Conservation (phyloP, 2,797 vertebrate species). For the Epinephelus awoara region DNA sequence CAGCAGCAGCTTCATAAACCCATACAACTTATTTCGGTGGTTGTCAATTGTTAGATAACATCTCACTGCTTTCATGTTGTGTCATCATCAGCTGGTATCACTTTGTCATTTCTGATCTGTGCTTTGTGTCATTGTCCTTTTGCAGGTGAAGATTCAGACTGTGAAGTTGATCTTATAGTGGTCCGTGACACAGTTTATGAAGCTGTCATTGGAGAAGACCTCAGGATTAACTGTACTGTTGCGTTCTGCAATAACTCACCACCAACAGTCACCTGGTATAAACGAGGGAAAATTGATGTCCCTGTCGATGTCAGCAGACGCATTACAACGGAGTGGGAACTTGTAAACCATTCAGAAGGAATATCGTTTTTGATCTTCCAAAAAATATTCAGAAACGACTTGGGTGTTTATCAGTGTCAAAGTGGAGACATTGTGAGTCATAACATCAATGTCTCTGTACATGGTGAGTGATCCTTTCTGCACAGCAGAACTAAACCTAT, state of each 20-base stretch:
- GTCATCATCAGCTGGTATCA: neutral
- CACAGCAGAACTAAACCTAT: neutral
- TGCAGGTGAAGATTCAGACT: constrained; percentile 9
- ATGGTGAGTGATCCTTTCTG: constrained; percentile 48
- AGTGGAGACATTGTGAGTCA: rapidly evolving
- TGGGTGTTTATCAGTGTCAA: constrained; percentile 41
- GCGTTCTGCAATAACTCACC: too few species aligned
- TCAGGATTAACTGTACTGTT: too few species aligned
- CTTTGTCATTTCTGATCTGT: neutral
- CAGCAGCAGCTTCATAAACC: too few species aligned
- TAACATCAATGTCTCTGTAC: neutral
- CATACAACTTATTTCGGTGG: too few species aligned
- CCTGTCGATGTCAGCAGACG: too few species aligned
- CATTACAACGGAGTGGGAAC: too few species aligned
- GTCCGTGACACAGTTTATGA: neutral
- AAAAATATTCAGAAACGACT: neutral
- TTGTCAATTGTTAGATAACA: neutral
- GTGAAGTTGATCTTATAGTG: neutral
- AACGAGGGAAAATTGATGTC: too few species aligned
- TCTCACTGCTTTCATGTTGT: neutral
- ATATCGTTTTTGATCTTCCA: too few species aligned
- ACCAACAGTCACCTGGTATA: too few species aligned
- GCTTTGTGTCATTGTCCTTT: constrained; percentile 61
- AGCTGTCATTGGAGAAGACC: too few species aligned
- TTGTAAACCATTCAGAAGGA: too few species aligned